A percentile compares a stretch with the other conserved stretches of the same genome.
These are phyloP conservation scores for Falco punctatus DNA, from an alignment of 2,113 vertebrate genomes.

Conservation along the genomic window DNA sequence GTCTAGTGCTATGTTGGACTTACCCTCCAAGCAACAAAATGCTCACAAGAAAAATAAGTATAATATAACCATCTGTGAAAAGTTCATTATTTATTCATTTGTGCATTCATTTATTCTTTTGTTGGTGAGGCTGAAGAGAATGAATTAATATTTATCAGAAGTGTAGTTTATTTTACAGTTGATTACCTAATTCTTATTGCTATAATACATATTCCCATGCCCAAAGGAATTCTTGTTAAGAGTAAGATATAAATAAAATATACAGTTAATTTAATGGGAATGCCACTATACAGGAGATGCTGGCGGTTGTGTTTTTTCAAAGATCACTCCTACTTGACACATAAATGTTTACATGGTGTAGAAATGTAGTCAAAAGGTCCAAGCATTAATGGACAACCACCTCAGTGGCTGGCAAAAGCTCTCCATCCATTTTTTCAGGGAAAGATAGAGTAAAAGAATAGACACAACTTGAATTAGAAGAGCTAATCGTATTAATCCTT, in stretches of 20 bases:
- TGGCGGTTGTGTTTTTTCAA: not conserved
- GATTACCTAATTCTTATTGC: not conserved
- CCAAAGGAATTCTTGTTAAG: not conserved
- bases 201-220: not conserved
- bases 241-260: not conserved
- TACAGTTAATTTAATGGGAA: not conserved
- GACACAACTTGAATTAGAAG: not conserved
- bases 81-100: not conserved
- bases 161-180: not conserved
- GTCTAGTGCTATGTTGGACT: fast-evolving
- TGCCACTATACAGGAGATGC: too few relatives aligned
- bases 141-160: not conserved
- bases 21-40: not conserved
- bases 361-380: not conserved
- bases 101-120: not conserved
- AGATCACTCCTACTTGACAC: not conserved
- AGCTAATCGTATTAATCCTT: not conserved
- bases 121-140: not conserved
- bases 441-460: not conserved
- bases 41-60: not conserved
- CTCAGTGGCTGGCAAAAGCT: not conserved
- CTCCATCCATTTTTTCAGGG: not conserved
- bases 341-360: not conserved
- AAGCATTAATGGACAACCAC: not conserved
- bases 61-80: not conserved